A percentile compares a stretch with the other conserved stretches of the same genome.
These are phyloP conservation scores for Schlechtendalia chinensis DNA, from an alignment of 1,140 invertebrate genomes.

Conservation along the genomic window DNA sequence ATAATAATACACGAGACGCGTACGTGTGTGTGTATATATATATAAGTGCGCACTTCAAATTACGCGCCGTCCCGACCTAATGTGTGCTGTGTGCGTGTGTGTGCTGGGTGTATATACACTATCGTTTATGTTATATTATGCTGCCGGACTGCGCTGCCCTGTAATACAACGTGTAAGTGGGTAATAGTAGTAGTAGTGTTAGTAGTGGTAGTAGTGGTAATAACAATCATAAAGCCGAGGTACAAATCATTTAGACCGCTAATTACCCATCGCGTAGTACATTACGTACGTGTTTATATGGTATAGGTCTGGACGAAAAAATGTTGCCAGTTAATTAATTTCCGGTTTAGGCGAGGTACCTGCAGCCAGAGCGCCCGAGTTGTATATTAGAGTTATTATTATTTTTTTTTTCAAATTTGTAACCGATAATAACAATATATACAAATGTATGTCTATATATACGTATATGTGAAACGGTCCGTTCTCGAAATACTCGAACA, in stretches of 20 bases:
- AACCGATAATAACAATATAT: neutral
- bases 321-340: slow-evolving; percentile 36
- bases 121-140: too few species aligned
- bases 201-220: neutral
- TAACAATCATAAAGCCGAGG: neutral
- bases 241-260: slow-evolving; percentile 31
- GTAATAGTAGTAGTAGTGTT: neutral
- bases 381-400: slow-evolving; percentile 3
- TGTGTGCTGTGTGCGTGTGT: too few species aligned
- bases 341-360: slow-evolving; percentile 7
- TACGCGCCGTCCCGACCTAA: neutral
- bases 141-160: too few species aligned
- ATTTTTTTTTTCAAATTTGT: slow-evolving; percentile 20
- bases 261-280: slow-evolving; percentile 8
- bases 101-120: neutral
- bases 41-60: slow-evolving; percentile 21
- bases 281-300: neutral
- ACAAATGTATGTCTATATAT: neutral
- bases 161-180: neutral
- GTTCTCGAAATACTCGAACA: neutral
- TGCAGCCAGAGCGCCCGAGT: neutral
- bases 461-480: neutral
- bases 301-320: slow-evolving; percentile 4
- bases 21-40: neutral
- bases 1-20: too few species aligned